Evolutionary conservation across 2,797 vertebrate genomes (phyloP).

Genomic region (Phaenicophaeus curvirostris): DNA sequence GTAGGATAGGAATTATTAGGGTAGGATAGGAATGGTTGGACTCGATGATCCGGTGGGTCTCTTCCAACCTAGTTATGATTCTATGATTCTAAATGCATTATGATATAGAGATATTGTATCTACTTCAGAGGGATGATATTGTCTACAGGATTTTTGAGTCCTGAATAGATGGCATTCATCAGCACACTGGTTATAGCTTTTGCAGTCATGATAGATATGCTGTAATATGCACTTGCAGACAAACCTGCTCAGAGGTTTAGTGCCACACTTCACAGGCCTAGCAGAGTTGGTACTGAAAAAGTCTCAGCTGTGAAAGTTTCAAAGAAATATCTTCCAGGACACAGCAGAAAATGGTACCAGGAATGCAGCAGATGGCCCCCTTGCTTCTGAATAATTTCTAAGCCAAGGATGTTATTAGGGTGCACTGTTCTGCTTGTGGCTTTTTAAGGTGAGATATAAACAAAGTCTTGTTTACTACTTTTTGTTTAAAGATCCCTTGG

Average conservation of each 20-base stretch:
- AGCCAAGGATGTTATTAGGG: conserved; percentile 34
- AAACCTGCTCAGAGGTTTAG: neutral
- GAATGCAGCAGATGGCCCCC: conserved; percentile 68
- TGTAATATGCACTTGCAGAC: neutral
- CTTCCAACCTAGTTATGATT: no score
- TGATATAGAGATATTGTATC: neutral
- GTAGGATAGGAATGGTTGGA: no score
- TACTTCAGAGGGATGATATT: neutral
- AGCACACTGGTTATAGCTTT: neutral
- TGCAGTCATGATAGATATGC: neutral
- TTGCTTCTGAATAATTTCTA: conserved; percentile 57
- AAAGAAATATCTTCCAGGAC: neutral
- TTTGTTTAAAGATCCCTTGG: conserved; percentile 34
- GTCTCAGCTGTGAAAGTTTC: neutral
- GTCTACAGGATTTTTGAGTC: neutral
- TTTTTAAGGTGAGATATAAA: conserved; percentile 56
- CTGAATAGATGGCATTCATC: neutral
- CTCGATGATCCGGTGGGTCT: no score
- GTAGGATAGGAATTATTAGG: no score
- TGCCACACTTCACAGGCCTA: neutral
- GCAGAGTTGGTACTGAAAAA: neutral
- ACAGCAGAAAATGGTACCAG: conserved; percentile 20
- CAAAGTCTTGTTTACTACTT: conserved; percentile 14
- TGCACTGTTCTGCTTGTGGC: conserved; percentile 14
- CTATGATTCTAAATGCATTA: no score